phyloP scores from a whole-genome alignment of 2,888 invertebrate genomes.

The Seira sanloemensis region DNA sequence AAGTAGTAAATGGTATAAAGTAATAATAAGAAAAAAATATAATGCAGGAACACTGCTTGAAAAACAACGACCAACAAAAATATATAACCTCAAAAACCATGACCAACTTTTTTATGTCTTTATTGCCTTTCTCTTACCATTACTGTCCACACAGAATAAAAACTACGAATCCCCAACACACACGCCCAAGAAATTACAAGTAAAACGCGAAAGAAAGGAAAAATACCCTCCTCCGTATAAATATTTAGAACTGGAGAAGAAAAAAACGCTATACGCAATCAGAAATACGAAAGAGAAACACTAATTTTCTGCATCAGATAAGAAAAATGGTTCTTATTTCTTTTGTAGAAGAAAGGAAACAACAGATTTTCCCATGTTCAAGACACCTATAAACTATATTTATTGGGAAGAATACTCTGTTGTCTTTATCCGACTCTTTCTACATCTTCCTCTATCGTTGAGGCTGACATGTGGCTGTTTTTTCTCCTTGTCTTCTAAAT shows the following conservation, averaged over 20 bases:
- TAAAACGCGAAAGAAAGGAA: background rate
- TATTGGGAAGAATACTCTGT: constrained; percentile 5
- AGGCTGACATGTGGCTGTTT: background rate
- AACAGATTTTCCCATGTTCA: constrained; percentile 12
- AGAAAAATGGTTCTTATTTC: too few species aligned
- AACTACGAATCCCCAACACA: constrained; percentile 14
- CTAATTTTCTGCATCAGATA: background rate
- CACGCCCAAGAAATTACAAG: constrained; percentile 47
- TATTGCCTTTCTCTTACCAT: constrained; percentile 54
- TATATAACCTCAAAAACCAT: constrained; percentile 38
- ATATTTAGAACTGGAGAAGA: background rate
- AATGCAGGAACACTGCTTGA: background rate
- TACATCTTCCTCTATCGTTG: background rate
- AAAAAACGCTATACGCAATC: background rate
- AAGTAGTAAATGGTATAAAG: constrained; percentile 7
- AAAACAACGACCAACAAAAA: constrained; percentile 17
- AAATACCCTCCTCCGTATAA: constrained; percentile 4
- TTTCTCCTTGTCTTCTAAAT: too few species aligned
- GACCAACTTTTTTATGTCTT: constrained; percentile 58
- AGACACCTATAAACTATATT: constrained; percentile 2
- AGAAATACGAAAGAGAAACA: background rate
- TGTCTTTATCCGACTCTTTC: background rate
- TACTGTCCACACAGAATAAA: constrained; percentile 40
- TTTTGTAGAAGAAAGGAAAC: too few species aligned
- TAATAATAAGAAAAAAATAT: constrained; percentile 12